These are phyloP conservation scores for Sinella curviseta DNA, from an alignment of 1,140 invertebrate species.

Conservation along the genomic window DNA sequence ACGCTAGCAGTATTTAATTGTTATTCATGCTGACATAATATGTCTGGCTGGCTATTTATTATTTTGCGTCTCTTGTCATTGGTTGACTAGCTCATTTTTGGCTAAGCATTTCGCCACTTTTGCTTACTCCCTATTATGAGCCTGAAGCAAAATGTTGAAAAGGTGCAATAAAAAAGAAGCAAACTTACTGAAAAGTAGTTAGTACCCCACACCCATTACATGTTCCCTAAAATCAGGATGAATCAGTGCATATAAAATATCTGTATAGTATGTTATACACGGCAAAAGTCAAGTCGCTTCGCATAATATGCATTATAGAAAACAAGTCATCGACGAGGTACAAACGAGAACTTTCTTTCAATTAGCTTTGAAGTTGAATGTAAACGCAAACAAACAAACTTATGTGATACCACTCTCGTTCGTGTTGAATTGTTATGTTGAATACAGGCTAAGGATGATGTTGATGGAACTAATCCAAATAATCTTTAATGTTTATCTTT, in stretches of 20 bases:
- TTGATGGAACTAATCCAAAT: slow-evolving; percentile 25
- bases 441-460: not conserved
- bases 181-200: not conserved
- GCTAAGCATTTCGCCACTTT: too few relatives aligned
- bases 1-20: too few relatives aligned
- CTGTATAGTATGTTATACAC: not conserved
- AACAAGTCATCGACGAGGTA: not conserved
- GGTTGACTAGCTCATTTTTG: too few relatives aligned
- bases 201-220: slow-evolving; percentile 4
- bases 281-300: not conserved
- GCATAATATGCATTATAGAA: not conserved
- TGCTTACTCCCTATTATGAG: too few relatives aligned
- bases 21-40: too few relatives aligned
- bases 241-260: not conserved
- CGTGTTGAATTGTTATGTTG: not conserved
- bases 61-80: too few relatives aligned
- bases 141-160: too few relatives aligned
- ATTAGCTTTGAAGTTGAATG: not conserved
- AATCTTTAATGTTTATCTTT: slow-evolving; percentile 11
- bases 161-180: not conserved
- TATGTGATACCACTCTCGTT: not conserved
- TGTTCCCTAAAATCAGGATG: not conserved
- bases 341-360: slow-evolving; percentile 8
- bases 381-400: not conserved
- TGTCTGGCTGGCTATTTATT: too few relatives aligned